Percentiles rank a stretch among this genome's conserved stretches.
Conservation (phyloP, 2,797 vertebrate genomes). For the Trichosurus vulpecula region DNA sequence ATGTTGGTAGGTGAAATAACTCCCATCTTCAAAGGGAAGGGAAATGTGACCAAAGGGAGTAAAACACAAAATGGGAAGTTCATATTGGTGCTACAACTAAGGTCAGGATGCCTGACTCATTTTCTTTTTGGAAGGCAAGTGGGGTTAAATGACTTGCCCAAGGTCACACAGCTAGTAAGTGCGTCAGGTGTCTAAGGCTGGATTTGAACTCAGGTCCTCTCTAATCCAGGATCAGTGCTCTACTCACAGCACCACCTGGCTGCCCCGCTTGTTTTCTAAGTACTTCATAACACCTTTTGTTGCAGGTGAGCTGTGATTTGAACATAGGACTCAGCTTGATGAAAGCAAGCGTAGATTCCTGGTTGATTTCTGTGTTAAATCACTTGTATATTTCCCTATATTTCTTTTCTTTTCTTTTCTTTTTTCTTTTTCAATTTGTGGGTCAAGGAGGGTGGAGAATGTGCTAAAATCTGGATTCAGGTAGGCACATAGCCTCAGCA, state of each 20-base stretch:
- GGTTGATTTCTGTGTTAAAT: background rate
- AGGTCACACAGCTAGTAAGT: too few relatives aligned
- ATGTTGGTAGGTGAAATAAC: background rate
- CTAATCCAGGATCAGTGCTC: too few relatives aligned
- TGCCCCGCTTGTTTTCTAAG: slow-evolving; percentile 7
- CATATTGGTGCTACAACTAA: background rate
- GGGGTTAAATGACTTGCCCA: too few relatives aligned
- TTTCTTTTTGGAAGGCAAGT: too few relatives aligned
- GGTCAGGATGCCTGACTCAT: background rate
- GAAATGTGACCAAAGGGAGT: background rate
- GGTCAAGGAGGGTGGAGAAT: background rate
- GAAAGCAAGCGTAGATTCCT: background rate
- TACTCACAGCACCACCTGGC: too few relatives aligned
- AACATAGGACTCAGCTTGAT: slow-evolving; percentile 9
- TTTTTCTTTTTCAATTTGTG: slow-evolving; percentile 30
- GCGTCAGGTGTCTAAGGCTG: too few relatives aligned
- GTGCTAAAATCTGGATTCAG: background rate
- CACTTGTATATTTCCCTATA: background rate
- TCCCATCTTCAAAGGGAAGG: slow-evolving; percentile 15
- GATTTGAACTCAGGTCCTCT: too few relatives aligned
- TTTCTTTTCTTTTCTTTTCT: slow-evolving; percentile 7
- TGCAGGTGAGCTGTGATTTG: slow-evolving; percentile 14
- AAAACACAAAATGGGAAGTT: background rate
- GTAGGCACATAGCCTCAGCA: slow-evolving; percentile 11
- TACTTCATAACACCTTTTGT: background rate